Percentiles rank a stretch among this genome's conserved stretches.
These are phyloP conservation scores for Chelonoidis abingdonii DNA, from an alignment of 2,113 vertebrate species.

Conservation along the genomic window DNA sequence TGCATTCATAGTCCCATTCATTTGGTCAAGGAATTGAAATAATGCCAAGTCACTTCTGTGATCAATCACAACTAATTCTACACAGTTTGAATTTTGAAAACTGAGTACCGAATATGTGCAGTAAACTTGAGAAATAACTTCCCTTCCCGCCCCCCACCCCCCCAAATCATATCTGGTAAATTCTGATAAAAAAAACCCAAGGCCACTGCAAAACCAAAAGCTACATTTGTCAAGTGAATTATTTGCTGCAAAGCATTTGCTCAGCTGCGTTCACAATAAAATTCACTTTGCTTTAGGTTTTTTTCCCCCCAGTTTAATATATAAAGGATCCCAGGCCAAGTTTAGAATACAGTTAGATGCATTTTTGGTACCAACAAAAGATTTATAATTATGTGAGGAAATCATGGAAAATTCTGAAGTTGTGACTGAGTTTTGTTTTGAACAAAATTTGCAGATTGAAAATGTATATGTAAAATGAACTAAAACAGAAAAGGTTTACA, in stretches of 20 bases:
- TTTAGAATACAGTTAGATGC: neutral
- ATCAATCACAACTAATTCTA: neutral
- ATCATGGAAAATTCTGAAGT: neutral
- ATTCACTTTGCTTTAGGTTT: neutral
- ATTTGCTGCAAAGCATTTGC: neutral
- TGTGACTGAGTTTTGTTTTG: neutral
- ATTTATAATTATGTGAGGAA: neutral
- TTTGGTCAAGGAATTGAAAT: neutral
- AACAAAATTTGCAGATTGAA: neutral
- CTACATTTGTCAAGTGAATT: neutral
- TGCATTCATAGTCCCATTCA: neutral
- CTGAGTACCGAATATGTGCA: neutral
- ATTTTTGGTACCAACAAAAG: neutral
- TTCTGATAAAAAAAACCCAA: neutral
- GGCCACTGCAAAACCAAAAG: neutral
- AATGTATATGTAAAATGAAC: neutral
- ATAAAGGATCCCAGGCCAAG: neutral
- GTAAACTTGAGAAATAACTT: neutral
- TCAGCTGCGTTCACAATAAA: neutral
- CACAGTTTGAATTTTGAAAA: neutral
- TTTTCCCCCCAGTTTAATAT: neutral
- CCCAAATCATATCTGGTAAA: neutral
- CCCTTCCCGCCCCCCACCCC: fast-evolving
- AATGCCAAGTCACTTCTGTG: neutral
- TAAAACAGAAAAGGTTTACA: neutral